These are phyloP conservation scores for Choristoneura rosaceana DNA, from an alignment of 2,888 invertebrate genomes.

Conservation along the genomic window DNA sequence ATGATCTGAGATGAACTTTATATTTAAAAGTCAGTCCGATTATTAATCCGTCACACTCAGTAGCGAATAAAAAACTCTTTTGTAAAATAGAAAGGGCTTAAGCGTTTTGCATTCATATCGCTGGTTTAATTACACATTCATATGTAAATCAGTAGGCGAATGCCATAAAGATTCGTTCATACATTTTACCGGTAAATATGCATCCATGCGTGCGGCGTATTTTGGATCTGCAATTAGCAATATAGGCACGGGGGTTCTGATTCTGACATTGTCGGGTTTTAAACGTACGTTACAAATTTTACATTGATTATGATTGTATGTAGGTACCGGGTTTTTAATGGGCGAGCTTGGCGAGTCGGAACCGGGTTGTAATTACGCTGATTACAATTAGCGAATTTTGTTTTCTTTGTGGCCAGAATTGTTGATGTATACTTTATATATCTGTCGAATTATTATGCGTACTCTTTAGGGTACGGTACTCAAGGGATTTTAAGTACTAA, in stretches of 20 bases:
- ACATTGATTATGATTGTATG: conserved; percentile 30
- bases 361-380: background rate
- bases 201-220: conserved; percentile 78
- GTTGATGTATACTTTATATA: background rate
- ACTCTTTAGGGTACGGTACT: no score
- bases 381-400: conserved; percentile 13
- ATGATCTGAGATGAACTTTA: background rate
- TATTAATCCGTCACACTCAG: conserved; percentile 47
- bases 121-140: conserved; percentile 83
- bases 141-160: conserved; percentile 80
- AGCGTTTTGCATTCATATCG: conserved; percentile 74
- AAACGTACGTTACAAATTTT: conserved; percentile 49
- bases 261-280: conserved; percentile 63
- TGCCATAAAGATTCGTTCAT: conserved; percentile 78
- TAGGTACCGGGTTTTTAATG: conserved; percentile 25
- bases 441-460: background rate
- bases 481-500: no score
- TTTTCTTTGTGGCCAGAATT: conserved; percentile 3
- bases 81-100: conserved; percentile 53
- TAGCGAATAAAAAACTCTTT: conserved; percentile 19
- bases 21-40: conserved; percentile 16
- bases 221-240: conserved; percentile 78
- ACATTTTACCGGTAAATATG: conserved; percentile 71
- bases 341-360: background rate
- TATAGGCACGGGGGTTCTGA: conserved; percentile 72